Percentiles rank a stretch among this genome's conserved stretches.
Evolutionary conservation across 2,113 vertebrate species (phyloP).

Genomic region (Petrocephalus zakoni): DNA sequence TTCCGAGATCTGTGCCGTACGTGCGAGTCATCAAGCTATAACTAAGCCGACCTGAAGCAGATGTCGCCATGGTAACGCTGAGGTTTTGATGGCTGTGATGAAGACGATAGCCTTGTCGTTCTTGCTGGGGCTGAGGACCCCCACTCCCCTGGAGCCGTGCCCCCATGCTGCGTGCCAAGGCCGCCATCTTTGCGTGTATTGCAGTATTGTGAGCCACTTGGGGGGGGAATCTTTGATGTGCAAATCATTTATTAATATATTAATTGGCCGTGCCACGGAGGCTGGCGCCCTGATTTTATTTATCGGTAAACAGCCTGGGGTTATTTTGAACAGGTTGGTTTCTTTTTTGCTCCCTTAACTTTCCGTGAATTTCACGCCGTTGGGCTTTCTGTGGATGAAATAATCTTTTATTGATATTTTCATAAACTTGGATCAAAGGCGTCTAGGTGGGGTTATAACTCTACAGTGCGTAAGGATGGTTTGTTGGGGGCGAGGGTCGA

Average conservation of each 20-base stretch:
- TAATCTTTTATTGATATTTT: conserved; percentile 43
- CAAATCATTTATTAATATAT: conserved; percentile 44
- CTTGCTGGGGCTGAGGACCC: background rate
- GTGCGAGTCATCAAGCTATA: background rate
- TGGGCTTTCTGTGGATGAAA: conserved; percentile 28
- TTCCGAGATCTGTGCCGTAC: background rate
- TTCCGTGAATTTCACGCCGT: conserved; percentile 32
- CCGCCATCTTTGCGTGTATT: background rate
- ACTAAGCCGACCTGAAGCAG: background rate
- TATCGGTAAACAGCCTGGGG: conserved; percentile 43
- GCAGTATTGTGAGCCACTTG: conserved; percentile 18
- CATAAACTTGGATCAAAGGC: conserved; percentile 32
- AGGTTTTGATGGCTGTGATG: background rate
- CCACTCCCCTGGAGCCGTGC: background rate
- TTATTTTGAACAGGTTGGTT: conserved; percentile 39
- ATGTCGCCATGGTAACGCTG: background rate
- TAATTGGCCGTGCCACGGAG: conserved; percentile 38
- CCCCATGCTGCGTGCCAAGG: background rate
- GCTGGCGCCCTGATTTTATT: conserved; percentile 34
- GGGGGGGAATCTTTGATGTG: conserved; percentile 37
- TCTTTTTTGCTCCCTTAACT: conserved; percentile 33
- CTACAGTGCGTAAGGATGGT: background rate
- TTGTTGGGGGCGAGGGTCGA: background rate
- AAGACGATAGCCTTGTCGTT: background rate
- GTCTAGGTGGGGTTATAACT: conserved; percentile 9